A percentile compares a stretch with the other conserved stretches of the same genome.
Evolutionary conservation across 23 tunicate species (phyloP).

Genomic region (Ciona savignyi): DNA sequence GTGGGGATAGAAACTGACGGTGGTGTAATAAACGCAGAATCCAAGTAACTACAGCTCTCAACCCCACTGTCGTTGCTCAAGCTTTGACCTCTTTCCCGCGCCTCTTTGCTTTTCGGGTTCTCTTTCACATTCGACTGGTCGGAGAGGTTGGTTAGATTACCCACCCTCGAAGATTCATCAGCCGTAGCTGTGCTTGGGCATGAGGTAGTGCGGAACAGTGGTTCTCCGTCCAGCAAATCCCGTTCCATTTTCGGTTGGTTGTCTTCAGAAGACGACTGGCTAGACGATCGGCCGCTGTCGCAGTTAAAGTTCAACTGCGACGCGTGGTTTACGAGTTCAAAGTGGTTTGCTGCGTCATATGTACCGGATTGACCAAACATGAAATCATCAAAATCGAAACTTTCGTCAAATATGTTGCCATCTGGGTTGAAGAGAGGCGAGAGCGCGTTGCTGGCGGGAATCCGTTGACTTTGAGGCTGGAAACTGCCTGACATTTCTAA

Average conservation of each 20-base stretch:
- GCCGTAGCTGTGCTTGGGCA: neutral
- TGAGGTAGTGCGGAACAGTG: neutral
- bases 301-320: neutral
- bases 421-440: neutral
- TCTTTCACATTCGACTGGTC: neutral
- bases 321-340: neutral
- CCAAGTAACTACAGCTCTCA: slow-evolving; percentile 22
- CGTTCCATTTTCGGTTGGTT: neutral
- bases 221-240: neutral
- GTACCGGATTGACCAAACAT: slow-evolving; percentile 17
- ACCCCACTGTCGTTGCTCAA: slow-evolving; percentile 60
- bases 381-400: slow-evolving; percentile 44
- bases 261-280: slow-evolving; percentile 1
- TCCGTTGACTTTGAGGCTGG: neutral
- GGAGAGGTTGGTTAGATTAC: neutral
- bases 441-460: neutral
- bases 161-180: too few relatives aligned
- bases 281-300: neutral
- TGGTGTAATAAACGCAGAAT: neutral
- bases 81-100: slow-evolving; percentile 24
- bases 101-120: neutral
- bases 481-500: neutral
- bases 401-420: slow-evolving; percentile 39
- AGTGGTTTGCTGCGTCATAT: neutral
- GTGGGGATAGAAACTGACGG: neutral